These are phyloP conservation scores for Eulemur rufifrons DNA, from an alignment of 2,113 vertebrate species.

Conservation along the genomic window DNA sequence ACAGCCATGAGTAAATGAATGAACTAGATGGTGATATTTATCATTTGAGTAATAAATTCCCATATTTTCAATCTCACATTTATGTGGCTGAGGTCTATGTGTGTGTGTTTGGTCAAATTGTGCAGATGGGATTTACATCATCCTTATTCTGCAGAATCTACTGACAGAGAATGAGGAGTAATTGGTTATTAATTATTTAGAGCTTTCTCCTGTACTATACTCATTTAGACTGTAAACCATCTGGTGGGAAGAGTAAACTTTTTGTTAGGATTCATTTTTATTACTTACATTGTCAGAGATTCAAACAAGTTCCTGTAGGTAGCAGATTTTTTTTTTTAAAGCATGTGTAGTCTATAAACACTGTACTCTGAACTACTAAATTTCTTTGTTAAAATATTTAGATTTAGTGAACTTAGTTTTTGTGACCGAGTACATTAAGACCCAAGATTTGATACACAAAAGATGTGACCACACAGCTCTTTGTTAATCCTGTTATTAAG, in stretches of 20 bases:
- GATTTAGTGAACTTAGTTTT: constrained; percentile 53
- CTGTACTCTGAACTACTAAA: constrained; percentile 52
- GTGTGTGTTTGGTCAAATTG: not conserved
- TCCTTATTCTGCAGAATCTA: constrained; percentile 57
- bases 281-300: constrained; percentile 61
- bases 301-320: constrained; percentile 57
- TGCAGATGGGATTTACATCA: constrained; percentile 67
- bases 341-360: constrained; percentile 30
- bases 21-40: not conserved
- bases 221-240: constrained; percentile 57
- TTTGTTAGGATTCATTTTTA: constrained; percentile 70
- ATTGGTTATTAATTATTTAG: constrained; percentile 41
- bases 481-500: constrained; percentile 55
- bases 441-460: constrained; percentile 41
- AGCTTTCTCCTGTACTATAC: constrained; percentile 26
- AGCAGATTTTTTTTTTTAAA: constrained; percentile 31
- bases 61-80: not conserved
- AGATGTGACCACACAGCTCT: constrained; percentile 33
- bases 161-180: constrained; percentile 49
- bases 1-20: not conserved
- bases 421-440: constrained; percentile 32
- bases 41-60: not conserved
- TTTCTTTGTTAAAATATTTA: constrained; percentile 67
- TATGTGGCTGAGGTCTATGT: not conserved
- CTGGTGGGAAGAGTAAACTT: constrained; percentile 43